These are phyloP conservation scores for Serilophus lunatus DNA, from an alignment of 2,113 vertebrate genomes.

Conservation along the genomic window DNA sequence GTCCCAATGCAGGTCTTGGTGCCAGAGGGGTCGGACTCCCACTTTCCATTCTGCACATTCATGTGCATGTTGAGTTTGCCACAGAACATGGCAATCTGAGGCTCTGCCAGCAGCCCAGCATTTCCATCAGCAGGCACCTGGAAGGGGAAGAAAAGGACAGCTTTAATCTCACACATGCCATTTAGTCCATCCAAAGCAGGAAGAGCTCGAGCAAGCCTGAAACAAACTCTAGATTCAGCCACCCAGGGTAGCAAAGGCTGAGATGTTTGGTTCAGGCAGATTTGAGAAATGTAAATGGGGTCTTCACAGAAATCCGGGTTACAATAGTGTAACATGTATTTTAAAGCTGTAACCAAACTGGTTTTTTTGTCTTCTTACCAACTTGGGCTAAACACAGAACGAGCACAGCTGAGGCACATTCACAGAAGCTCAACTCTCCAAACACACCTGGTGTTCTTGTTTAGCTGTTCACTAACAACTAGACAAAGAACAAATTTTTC, in stretches of 20 bases:
- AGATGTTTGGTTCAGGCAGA: background rate
- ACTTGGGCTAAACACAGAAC: background rate
- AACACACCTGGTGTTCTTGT: background rate
- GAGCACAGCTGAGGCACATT: accelerated
- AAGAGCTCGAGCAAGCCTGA: background rate
- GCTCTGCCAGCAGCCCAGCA: slow-evolving; percentile 90
- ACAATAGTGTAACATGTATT: background rate
- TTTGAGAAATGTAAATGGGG: background rate
- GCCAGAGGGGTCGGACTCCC: slow-evolving; percentile 89
- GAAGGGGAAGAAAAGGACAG: background rate
- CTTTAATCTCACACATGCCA: background rate
- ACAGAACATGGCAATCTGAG: slow-evolving; percentile 98
- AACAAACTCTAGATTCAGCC: background rate
- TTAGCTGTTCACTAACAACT: background rate
- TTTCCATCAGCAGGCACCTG: slow-evolving; percentile 92
- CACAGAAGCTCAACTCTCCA: background rate
- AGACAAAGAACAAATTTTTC: background rate
- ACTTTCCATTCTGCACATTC: slow-evolving; percentile 95
- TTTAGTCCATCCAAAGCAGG: background rate
- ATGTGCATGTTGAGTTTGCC: slow-evolving; percentile 97
- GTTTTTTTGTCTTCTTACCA: background rate
- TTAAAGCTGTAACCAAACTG: background rate
- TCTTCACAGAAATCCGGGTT: background rate
- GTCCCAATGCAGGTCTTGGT: slow-evolving; percentile 90
- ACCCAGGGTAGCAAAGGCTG: background rate